phyloP scores from a whole-genome alignment of 2,888 invertebrate genomes.

The Caenorhabditis japonica region DNA sequence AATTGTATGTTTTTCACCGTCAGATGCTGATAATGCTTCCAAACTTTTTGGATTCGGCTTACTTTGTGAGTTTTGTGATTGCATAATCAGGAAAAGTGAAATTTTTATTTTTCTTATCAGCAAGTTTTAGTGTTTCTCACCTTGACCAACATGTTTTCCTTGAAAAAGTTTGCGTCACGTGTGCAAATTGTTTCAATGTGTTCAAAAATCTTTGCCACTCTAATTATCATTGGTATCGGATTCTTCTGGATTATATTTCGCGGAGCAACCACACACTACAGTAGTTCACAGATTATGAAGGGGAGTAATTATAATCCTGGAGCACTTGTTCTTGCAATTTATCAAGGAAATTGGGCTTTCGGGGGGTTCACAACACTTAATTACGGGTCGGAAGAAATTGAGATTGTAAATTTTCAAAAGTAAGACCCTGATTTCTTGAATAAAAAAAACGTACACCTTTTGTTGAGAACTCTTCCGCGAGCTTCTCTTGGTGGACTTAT shows the following conservation, averaged over 20 bases:
- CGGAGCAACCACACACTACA: constrained; percentile 54
- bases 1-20: constrained; percentile 39
- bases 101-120: too few relatives aligned
- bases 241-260: constrained; percentile 58
- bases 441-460: not conserved
- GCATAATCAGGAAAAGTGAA: constrained; percentile 11
- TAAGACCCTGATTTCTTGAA: constrained; percentile 13
- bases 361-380: constrained; percentile 65
- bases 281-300: constrained; percentile 45
- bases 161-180: constrained; percentile 57
- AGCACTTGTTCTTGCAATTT: constrained; percentile 58
- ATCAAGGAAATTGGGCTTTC: constrained; percentile 66
- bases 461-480: constrained; percentile 54
- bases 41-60: constrained; percentile 58
- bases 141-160: constrained; percentile 58
- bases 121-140: constrained; percentile 58
- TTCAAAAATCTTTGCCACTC: constrained; percentile 57
- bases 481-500: constrained; percentile 59
- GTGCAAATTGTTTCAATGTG: constrained; percentile 61
- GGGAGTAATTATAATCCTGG: constrained; percentile 47
- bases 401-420: constrained; percentile 57
- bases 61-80: constrained; percentile 41
- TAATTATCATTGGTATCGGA: constrained; percentile 59
- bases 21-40: constrained; percentile 17
- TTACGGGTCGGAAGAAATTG: constrained; percentile 63